Base-by-base conservation (phyloP, 1,140 invertebrate species). In the Adelges cooleyi region DNA sequence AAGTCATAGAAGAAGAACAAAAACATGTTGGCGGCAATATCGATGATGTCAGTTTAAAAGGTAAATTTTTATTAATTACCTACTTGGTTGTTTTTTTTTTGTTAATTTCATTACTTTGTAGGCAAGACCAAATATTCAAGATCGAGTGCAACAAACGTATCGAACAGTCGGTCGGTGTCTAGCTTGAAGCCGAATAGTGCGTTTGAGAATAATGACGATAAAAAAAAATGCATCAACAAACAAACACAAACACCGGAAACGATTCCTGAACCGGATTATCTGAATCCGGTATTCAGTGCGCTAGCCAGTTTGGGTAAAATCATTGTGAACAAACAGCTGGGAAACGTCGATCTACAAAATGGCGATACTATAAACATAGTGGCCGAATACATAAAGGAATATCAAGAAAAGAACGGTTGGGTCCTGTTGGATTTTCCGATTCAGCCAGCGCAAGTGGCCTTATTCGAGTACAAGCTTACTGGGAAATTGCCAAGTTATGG, bases 251-350 rank as follows among this genome's bases (percentile, higher is more conserved):
- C 42, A 10, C 54, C 40, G n/a, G 17, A 62, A 48, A 33, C 15
- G n/a, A 62, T 62, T 62, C 56, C 56, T 46, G 42, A 46, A 46
- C 25, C 25, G 6, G 56, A 62, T 59, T 59, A 44, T 5, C 23
- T 42, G 1, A 25, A 56, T 18, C 53, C 53, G 13, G 4, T 10
- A 25, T 33, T 59, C 27, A 59, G 54, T 59, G 2, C 42, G 46
- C 27, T 59, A 20, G 54, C 54, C 2, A 29, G 8, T 44, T 18
- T 29, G 13, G 53, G 54, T 27, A 59, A 59, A 46, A 18, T 59
- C 18, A 59, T 62, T 48, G 3, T 42, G 18, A 42, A 48, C 20
- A 62, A 48, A 46, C n/a, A 29, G 4, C 18, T 8, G 8, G 46
- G 22, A 44, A 46, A 27, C 46, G 13, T 29, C 22, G 17, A 48